Base-by-base conservation (phyloP, 2,797 vertebrate species). In the Zenarchopterus dispar region DNA sequence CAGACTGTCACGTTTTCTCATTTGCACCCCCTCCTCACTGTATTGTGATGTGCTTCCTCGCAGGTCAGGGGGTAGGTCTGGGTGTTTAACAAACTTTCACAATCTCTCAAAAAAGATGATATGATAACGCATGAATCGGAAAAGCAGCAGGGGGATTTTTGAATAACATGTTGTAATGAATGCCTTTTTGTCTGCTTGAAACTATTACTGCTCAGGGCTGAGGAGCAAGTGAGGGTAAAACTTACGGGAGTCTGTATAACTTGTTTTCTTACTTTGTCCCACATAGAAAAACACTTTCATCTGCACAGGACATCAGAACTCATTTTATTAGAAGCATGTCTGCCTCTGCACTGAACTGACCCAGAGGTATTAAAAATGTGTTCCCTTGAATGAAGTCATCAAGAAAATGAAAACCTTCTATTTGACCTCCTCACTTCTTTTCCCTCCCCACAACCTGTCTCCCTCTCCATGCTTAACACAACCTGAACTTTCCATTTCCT, bases 351-450 rank as follows among this genome's bases (percentile, higher is more conserved):
- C 76, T 84, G 45, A 71, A 33, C 49, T 43, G 23, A 41, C 78
- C 62, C 67, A 6, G 21, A 48, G 70, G 71, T 68, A 56, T 77
- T 66, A 46, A 69, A 44, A 61, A 61, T 78, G 67, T 78, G 64
- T 75, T 84, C 56, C 66, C 61, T 67, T 41, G 53, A 77, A 81
- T 85, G 74, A 84, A 82, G 72, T 89, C 83, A 87, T 75, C 53
- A 65, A 69, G 58, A 71, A 78, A 81, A 71, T 28, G 54, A 78
- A 45, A 77, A 75, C 56, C 56, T 73, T 59, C 56, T 4, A 47
- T 73, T 59, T 81, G 79, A 80, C 65, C 77, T 70, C 39, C 13
- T 63, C 44, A 17, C 36, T 68, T 56, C 15, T 62, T 56, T 70
- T 55, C 47, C 45, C 43, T 36, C 66, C 31, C 39, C 17, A 2